phyloP scores from a whole-genome alignment of 2,797 vertebrate genomes.

The Cyprinella venusta region DNA sequence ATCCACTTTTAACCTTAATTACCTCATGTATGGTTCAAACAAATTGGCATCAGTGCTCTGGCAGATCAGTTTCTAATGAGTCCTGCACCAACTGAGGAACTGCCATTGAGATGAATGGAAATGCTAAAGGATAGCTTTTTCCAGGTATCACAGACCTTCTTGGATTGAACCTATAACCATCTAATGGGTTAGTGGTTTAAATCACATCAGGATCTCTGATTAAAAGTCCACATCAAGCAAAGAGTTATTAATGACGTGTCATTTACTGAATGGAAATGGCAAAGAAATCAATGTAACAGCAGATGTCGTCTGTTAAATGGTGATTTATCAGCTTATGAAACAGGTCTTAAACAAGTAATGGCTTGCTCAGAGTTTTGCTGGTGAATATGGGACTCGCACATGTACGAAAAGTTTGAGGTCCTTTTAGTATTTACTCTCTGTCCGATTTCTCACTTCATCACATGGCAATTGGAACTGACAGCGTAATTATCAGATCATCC shows the following conservation, averaged over 20 bases:
- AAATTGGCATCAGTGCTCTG: neutral
- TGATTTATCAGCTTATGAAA: constrained; percentile 36
- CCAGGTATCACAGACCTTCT: constrained; percentile 10
- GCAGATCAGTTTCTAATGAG: neutral
- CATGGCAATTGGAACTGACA: constrained; percentile 80
- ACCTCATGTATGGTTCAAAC: neutral
- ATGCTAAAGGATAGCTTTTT: neutral
- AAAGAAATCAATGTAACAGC: constrained; percentile 13
- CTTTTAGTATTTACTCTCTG: constrained; percentile 79
- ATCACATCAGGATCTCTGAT: constrained; percentile 18
- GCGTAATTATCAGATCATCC: constrained; percentile 84
- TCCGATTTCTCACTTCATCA: constrained; percentile 81
- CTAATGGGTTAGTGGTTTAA: constrained; percentile 4
- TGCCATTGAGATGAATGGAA: constrained; percentile 23
- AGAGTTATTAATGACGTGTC: constrained; percentile 23
- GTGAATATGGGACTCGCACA: neutral
- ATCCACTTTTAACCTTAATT: neutral
- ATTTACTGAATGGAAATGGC: constrained; percentile 23
- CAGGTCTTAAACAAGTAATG: constrained; percentile 33
- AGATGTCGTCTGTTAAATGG: constrained; percentile 24
- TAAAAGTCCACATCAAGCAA: neutral
- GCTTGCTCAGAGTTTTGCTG: neutral
- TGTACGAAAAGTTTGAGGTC: constrained; percentile 70
- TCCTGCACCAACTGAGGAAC: neutral
- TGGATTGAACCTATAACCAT: constrained; percentile 14